These are phyloP conservation scores for Drosophila kokeensis DNA, from an alignment of 2,888 invertebrate genomes.

Conservation along the genomic window DNA sequence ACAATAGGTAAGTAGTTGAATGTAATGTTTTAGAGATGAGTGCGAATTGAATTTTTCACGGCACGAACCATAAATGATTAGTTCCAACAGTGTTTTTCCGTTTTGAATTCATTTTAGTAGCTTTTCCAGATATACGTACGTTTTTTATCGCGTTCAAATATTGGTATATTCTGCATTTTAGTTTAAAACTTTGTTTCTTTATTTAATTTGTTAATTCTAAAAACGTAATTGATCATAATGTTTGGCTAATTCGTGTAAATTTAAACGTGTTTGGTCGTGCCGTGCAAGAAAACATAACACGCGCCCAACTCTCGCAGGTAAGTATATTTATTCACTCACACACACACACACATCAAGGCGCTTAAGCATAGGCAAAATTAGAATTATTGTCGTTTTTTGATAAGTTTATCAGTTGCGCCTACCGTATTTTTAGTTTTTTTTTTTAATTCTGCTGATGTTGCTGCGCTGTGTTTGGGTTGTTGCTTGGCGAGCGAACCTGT, in stretches of 20 bases:
- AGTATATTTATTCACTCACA: slow-evolving; percentile 1
- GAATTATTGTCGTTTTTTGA: slow-evolving; percentile 62
- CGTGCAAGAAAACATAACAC: background rate
- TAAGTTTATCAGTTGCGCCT: slow-evolving; percentile 69
- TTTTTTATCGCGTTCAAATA: background rate
- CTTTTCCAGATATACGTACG: background rate
- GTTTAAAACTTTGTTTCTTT: background rate
- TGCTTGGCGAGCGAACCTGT: slow-evolving; percentile 34
- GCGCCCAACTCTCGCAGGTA: background rate
- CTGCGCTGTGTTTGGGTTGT: slow-evolving; percentile 18
- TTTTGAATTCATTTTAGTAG: background rate
- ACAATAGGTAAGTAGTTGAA: slow-evolving; percentile 12
- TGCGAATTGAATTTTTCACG: slow-evolving; percentile 5
- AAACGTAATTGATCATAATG: background rate
- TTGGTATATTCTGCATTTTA: background rate
- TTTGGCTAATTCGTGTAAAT: background rate
- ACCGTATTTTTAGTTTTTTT: slow-evolving; percentile 48
- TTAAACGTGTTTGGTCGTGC: background rate
- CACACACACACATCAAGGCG: slow-evolving; percentile 6
- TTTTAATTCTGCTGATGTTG: slow-evolving; percentile 14
- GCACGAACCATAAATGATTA: background rate
- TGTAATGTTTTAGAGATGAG: slow-evolving; percentile 2
- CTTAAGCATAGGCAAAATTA: slow-evolving; percentile 44
- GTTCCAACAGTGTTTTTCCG: background rate
- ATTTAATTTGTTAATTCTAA: background rate